Conservation (phyloP, 2,113 vertebrate species). For the Sceloporus undulatus region DNA sequence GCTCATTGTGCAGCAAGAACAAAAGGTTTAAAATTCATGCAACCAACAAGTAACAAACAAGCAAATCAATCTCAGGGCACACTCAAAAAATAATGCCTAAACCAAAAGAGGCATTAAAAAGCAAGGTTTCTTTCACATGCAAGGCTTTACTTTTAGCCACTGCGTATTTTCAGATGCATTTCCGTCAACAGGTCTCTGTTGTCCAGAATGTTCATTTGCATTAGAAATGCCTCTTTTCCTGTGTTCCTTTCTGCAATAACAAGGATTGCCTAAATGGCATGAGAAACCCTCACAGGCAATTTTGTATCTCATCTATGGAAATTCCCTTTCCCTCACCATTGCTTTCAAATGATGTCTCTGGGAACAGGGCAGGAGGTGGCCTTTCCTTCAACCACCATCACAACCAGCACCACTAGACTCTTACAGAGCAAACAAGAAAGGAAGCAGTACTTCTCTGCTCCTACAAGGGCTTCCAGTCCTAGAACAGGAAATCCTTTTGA, state of each 20-base stretch:
- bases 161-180: background rate
- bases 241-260: background rate
- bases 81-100: too few species aligned
- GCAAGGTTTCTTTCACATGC: too few species aligned
- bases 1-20: too few species aligned
- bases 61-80: too few species aligned
- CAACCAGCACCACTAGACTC: background rate
- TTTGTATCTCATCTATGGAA: background rate
- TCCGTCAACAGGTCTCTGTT: background rate
- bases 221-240: background rate
- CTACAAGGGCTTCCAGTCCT: background rate
- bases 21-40: too few species aligned
- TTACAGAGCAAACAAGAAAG: fast-evolving
- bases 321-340: background rate
- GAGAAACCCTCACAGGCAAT: background rate
- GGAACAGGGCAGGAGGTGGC: fast-evolving
- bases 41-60: too few species aligned
- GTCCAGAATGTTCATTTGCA: background rate
- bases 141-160: too few species aligned
- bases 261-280: background rate
- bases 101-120: too few species aligned
- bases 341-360: too few species aligned
- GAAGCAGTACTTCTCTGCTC: background rate
- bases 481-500: constrained; percentile 17
- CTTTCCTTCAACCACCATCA: background rate